These are phyloP conservation scores for Drosophila eohydei DNA, from an alignment of 2,888 invertebrate genomes.

Conservation along the genomic window DNA sequence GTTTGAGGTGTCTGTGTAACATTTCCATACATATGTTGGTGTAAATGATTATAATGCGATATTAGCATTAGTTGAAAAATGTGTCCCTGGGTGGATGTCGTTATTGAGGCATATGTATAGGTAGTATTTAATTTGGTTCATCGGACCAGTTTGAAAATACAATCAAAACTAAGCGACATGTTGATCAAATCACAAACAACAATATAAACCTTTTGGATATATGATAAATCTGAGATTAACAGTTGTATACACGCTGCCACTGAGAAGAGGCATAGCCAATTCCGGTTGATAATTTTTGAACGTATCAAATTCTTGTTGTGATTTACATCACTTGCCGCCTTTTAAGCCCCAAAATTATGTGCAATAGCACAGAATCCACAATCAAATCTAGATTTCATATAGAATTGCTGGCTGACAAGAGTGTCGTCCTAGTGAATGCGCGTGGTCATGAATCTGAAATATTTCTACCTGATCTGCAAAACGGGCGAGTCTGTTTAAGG, in stretches of 20 bases:
- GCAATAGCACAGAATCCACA: background rate
- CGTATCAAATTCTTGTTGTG: slow-evolving; percentile 10
- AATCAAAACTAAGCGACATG: slow-evolving; percentile 16
- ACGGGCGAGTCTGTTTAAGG: slow-evolving; percentile 30
- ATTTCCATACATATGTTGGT: background rate
- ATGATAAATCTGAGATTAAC: slow-evolving; percentile 14
- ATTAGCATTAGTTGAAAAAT: background rate
- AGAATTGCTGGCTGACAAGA: slow-evolving; percentile 43
- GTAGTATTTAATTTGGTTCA: background rate
- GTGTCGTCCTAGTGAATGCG: slow-evolving; percentile 48
- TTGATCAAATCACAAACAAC: slow-evolving; percentile 25
- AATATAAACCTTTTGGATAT: slow-evolving; percentile 18
- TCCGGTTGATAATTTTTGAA: slow-evolving; percentile 2
- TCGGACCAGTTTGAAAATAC: slow-evolving; percentile 17
- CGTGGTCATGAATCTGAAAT: slow-evolving; percentile 55
- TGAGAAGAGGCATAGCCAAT: background rate
- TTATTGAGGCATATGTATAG: background rate
- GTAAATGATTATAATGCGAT: background rate
- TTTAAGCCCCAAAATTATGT: slow-evolving; percentile 12
- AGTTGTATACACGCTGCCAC: background rate
- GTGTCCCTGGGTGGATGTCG: background rate
- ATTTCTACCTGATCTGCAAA: slow-evolving; percentile 47
- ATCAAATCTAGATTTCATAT: slow-evolving; percentile 27
- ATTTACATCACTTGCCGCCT: slow-evolving; percentile 1
- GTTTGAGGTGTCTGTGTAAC: background rate